Evolutionary conservation across 2,113 vertebrate genomes (phyloP).

Genomic region (Acrocephalus kingi): DNA sequence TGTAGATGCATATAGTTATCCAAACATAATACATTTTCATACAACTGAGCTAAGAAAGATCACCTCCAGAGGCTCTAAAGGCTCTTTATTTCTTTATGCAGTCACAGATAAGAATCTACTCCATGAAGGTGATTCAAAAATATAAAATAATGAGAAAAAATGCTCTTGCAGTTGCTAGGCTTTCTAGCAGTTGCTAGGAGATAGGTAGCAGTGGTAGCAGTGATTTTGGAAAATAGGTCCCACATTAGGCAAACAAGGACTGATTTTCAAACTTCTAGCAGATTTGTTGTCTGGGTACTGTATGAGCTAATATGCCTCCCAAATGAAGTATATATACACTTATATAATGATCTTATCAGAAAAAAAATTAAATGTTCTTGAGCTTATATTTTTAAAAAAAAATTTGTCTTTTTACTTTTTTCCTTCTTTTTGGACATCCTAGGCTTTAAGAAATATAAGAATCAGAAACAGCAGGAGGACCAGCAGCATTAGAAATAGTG

Average conservation of each 20-base stretch:
- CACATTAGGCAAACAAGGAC: background rate
- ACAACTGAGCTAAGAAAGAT: background rate
- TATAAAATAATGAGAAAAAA: background rate
- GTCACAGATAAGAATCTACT: background rate
- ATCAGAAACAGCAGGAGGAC: constrained; percentile 20
- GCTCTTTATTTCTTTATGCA: background rate
- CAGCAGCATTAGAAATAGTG: background rate
- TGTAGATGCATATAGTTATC: background rate
- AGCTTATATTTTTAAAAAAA: background rate
- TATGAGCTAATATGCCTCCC: background rate
- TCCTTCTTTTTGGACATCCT: background rate
- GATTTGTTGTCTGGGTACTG: background rate
- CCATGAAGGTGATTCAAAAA: background rate
- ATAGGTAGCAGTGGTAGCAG: background rate
- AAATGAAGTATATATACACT: background rate
- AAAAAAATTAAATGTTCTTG: background rate
- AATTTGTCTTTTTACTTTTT: background rate
- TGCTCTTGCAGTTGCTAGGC: background rate
- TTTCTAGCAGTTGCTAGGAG: constrained; percentile 28
- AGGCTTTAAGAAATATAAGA: background rate
- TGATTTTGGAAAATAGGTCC: background rate
- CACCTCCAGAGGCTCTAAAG: background rate
- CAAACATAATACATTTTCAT: background rate
- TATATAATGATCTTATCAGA: background rate
- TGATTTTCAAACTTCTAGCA: background rate